phyloP scores from a whole-genome alignment of 2,113 vertebrate species.

The Oreotrochilus melanogaster region DNA sequence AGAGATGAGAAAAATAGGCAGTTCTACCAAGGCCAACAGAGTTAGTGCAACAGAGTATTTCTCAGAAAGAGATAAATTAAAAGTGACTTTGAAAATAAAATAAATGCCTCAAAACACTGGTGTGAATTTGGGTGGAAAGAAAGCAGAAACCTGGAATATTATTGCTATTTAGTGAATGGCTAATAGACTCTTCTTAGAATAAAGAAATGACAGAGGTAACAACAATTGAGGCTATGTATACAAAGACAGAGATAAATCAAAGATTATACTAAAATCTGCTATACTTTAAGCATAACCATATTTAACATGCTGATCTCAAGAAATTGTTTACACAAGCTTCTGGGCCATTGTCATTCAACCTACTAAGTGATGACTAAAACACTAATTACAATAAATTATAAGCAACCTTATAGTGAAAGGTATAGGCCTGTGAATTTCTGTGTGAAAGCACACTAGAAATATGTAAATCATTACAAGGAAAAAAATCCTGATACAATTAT shows the following conservation, averaged over 20 bases:
- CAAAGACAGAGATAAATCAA: neutral
- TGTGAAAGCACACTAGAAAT: neutral
- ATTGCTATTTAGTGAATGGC: neutral
- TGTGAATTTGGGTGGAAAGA: neutral
- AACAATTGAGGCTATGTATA: neutral
- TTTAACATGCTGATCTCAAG: neutral
- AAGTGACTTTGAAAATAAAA: neutral
- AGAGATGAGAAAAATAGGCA: neutral
- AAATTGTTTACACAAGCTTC: neutral
- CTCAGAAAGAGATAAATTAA: neutral
- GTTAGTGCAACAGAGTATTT: neutral
- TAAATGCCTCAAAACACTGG: neutral
- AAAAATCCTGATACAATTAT: neutral
- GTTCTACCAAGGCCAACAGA: neutral
- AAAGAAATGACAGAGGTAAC: neutral
- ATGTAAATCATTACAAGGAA: neutral
- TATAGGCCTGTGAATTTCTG: neutral
- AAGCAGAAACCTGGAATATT: neutral
- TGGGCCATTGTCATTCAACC: neutral
- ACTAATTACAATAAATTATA: neutral
- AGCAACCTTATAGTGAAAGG: neutral
- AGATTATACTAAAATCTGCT: neutral
- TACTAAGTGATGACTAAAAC: neutral
- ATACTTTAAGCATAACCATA: neutral
- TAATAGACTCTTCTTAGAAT: neutral